Base-by-base conservation (phyloP, 2,888 invertebrate genomes). In the Drosophila dives region DNA sequence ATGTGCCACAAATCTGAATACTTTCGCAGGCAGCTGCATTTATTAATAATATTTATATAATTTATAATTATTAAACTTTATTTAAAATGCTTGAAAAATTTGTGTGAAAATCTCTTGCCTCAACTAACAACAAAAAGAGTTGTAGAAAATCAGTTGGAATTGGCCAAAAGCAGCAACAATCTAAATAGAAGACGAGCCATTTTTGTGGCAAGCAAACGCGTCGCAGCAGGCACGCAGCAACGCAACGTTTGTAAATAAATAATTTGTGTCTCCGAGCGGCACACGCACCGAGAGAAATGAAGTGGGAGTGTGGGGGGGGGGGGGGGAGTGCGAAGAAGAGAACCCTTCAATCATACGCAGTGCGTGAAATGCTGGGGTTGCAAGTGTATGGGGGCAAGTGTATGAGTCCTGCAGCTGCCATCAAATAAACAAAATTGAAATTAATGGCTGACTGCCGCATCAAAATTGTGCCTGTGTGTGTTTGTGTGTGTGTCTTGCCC, bases 211-310 rank as follows among this genome's bases (percentile, higher is more conserved):
- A 42, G 42, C 20, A 32, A 56, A 56, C 12, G 10, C 10, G 26
- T 49, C 23, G 17, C 26, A 12, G 51, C 51, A 8, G 32, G 53
- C 48, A 48, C 51, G 49, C 38, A 60, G 64, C 64, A 65, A 65
- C 56, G 42, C 64, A 60, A 63, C 48, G 70, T 63, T 65, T 55
- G 80, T 88, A 85, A 87, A 88, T 87, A 90, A 87, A 90, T 87
- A 81, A 87, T 86, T 74, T 77, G 71, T 83, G 81, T 83, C 77
- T 77, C 75, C 77, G 70, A 34, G 60, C 23, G 50, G 49, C 26
- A 51, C 42, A 45, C 42, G 10, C 32, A 33, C 58, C 68, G 23
- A 53, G 49, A 49, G 17, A 17, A 34, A 51, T 6, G 5, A 7
- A 26, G 34, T 36, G 32, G 20, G 17, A 42, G 42, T 42, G 7